A percentile compares a stretch with the other conserved stretches of the same genome.
Conservation (phyloP, 2,113 vertebrate genomes). For the Laticauda laticaudata region DNA sequence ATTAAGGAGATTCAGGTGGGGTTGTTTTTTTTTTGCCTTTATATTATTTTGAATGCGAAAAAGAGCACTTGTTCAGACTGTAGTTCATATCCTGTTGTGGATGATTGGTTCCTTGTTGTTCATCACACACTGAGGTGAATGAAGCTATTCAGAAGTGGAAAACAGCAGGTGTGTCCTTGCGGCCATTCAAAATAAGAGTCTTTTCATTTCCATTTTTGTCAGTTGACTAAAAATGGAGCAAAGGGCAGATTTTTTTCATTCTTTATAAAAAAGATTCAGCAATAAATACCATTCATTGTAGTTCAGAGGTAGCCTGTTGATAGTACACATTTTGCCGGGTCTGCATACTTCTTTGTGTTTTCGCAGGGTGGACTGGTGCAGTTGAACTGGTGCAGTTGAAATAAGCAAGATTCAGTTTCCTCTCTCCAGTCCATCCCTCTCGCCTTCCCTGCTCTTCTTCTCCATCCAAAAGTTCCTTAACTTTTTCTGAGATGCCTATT, state of each 20-base stretch:
- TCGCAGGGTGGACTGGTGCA: background rate
- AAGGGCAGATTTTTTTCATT: background rate
- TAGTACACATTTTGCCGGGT: background rate
- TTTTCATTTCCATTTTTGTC: background rate
- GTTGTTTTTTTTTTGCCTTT: background rate
- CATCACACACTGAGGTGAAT: conserved; percentile 11
- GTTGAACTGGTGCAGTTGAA: background rate
- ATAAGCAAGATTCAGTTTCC: background rate
- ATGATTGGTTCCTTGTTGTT: background rate
- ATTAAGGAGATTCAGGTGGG: background rate
- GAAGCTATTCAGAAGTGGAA: background rate
- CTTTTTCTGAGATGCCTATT: conserved; percentile 64
- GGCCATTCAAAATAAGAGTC: background rate
- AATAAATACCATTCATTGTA: background rate
- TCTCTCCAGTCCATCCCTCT: conserved; percentile 1
- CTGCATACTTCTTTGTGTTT: background rate
- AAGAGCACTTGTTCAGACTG: background rate
- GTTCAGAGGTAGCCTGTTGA: background rate
- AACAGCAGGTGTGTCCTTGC: background rate
- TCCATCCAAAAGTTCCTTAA: conserved; percentile 21
- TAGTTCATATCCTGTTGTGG: background rate
- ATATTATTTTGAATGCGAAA: background rate
- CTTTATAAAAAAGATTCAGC: background rate
- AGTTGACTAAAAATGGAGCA: background rate
- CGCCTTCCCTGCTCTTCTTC: background rate